A percentile compares a stretch with the other conserved stretches of the same genome.
phyloP scores from a whole-genome alignment of 2,888 invertebrate species.

The Pammene aurita region DNA sequence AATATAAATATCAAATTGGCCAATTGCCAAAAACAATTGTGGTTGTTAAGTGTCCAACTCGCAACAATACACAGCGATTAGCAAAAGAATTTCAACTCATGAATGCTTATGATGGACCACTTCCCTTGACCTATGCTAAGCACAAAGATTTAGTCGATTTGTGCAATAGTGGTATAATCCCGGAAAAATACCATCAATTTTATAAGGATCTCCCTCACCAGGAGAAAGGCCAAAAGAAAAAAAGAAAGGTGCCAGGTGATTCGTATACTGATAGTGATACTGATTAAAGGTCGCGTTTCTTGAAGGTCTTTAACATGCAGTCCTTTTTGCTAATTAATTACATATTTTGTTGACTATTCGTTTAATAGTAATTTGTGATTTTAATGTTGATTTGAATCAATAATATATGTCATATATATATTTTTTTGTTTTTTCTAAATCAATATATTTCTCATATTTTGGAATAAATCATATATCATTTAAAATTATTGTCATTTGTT shows the following conservation, averaged over 20 bases:
- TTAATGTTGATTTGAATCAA: no score
- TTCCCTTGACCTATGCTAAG: constrained; percentile 7
- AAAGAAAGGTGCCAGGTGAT: constrained; percentile 3
- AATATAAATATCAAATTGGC: constrained; percentile 8
- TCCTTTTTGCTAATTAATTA: neutral
- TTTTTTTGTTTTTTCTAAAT: no score
- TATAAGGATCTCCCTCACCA: constrained; percentile 1
- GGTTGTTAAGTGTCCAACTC: neutral
- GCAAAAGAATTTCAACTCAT: constrained; percentile 9
- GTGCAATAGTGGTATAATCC: constrained; percentile 12
- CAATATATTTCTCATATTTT: no score
- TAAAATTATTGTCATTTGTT: no score
- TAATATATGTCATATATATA: no score
- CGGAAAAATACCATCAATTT: constrained; percentile 8
- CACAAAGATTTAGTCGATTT: constrained; percentile 3
- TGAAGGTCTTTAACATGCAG: neutral
- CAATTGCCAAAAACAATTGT: neutral
- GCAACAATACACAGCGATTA: constrained; percentile 4
- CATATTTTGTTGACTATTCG: neutral
- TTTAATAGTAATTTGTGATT: no score
- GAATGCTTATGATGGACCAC: constrained; percentile 4
- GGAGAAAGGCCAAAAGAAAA: constrained; percentile 3
- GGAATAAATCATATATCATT: no score
- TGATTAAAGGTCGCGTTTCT: constrained; percentile 8
- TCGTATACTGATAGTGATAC: neutral